Evolutionary conservation across 2,113 vertebrate genomes (phyloP).

Genomic region (Clarias gariepinus): DNA sequence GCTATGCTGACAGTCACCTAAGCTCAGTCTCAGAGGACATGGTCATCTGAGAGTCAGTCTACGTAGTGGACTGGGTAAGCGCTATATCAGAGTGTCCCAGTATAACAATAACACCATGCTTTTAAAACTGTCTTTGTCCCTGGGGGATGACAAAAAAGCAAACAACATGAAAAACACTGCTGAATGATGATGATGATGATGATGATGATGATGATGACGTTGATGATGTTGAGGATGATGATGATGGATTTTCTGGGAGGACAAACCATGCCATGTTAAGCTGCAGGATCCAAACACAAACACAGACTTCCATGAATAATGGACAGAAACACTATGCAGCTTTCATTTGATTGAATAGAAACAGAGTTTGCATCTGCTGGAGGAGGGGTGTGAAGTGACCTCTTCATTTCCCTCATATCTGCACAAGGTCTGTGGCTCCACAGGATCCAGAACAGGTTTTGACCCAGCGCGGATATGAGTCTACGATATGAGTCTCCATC

Average conservation of each 20-base stretch:
- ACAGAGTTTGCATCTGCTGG: constrained; percentile 21
- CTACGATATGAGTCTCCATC: neutral
- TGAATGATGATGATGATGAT: constrained; percentile 12
- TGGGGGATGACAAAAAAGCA: constrained; percentile 26
- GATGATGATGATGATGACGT: constrained; percentile 12
- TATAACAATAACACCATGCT: constrained; percentile 14
- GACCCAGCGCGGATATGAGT: constrained; percentile 15
- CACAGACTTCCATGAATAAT: constrained; percentile 20
- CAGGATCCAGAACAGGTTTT: neutral
- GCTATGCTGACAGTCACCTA: constrained; percentile 45
- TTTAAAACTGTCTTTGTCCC: constrained; percentile 1
- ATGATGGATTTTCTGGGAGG: constrained; percentile 19
- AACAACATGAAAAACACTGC: neutral
- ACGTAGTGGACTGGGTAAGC: constrained; percentile 19
- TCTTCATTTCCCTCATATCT: constrained; percentile 7
- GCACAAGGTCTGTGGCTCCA: neutral
- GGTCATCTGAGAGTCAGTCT: constrained; percentile 47
- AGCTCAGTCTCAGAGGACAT: constrained; percentile 46
- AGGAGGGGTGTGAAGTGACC: constrained; percentile 12
- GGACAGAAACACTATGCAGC: neutral
- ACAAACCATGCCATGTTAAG: neutral
- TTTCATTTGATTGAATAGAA: constrained; percentile 10
- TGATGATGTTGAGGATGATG: too few relatives aligned
- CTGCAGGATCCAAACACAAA: neutral
- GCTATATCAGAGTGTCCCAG: constrained; percentile 31